phyloP scores from a whole-genome alignment of 2,113 vertebrate species.

The Mugil cephalus region DNA sequence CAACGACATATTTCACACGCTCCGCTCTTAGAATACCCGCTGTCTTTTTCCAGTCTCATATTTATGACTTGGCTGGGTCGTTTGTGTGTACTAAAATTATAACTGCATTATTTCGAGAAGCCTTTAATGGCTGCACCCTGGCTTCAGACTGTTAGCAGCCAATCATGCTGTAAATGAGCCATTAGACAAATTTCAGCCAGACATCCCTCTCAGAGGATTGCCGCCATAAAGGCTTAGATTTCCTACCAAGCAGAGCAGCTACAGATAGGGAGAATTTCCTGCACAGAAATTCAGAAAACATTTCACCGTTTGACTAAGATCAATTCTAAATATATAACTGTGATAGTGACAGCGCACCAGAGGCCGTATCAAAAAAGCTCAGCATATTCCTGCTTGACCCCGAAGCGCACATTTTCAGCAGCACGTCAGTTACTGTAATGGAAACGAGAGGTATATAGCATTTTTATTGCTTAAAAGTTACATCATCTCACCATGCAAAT shows the following conservation, averaged over 20 bases:
- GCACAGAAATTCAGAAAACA: neutral
- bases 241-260: neutral
- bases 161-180: slow-evolving; percentile 48
- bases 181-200: slow-evolving; percentile 33
- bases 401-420: slow-evolving; percentile 31
- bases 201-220: slow-evolving; percentile 2
- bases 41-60: neutral
- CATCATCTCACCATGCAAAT: slow-evolving; percentile 62
- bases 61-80: slow-evolving; percentile 13
- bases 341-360: no score
- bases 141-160: slow-evolving; percentile 37
- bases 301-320: no score
- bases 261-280: neutral
- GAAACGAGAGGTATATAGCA: slow-evolving; percentile 49
- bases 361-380: neutral
- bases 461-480: slow-evolving; percentile 66
- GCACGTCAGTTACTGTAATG: slow-evolving; percentile 34
- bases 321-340: no score
- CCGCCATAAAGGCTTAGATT: slow-evolving; percentile 1
- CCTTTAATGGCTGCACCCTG: neutral
- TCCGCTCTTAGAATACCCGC: neutral
- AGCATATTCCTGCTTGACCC: slow-evolving; percentile 29
- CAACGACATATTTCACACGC: neutral
- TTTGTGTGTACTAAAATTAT: slow-evolving; percentile 26
- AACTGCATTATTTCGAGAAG: slow-evolving; percentile 31